Conservation (phyloP, 1,140 invertebrate genomes). For the Drosophila varians region DNA sequence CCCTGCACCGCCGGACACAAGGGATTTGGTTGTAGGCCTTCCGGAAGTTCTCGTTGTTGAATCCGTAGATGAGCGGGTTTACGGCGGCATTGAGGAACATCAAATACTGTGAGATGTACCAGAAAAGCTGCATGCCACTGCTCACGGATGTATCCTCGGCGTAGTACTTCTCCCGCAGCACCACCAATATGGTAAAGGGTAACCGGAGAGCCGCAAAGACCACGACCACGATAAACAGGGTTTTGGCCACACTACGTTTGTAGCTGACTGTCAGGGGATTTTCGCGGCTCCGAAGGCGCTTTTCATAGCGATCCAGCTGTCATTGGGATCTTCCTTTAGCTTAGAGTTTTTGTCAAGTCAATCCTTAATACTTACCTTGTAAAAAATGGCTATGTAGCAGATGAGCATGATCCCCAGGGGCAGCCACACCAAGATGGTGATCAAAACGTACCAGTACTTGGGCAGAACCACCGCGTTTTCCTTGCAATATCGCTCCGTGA, state of each 20-base stretch:
- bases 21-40: conserved; percentile 84
- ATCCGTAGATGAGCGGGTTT: conserved; percentile 90
- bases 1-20: conserved; percentile 40
- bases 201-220: conserved; percentile 88
- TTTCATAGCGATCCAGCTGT: conserved; percentile 86
- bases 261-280: conserved; percentile 86
- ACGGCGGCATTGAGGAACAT: conserved; percentile 89
- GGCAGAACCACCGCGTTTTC: conserved; percentile 87
- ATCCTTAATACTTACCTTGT: conserved; percentile 84
- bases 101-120: conserved; percentile 88
- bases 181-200: conserved; percentile 88
- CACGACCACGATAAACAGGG: conserved; percentile 88
- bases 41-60: conserved; percentile 88
- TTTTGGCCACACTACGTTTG: conserved; percentile 87
- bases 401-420: conserved; percentile 88
- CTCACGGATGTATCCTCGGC: conserved; percentile 76
- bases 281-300: conserved; percentile 85
- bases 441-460: conserved; percentile 90
- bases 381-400: conserved; percentile 87
- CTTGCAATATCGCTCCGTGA: conserved; percentile 88
- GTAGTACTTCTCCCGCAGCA: conserved; percentile 85
- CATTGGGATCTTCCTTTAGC: background rate
- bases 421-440: conserved; percentile 88
- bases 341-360: accelerated
- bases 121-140: conserved; percentile 85